Percentiles rank a stretch among this genome's conserved stretches.
These are phyloP conservation scores for Dreissena polymorpha DNA, from an alignment of 1,140 invertebrate genomes.

Conservation along the genomic window DNA sequence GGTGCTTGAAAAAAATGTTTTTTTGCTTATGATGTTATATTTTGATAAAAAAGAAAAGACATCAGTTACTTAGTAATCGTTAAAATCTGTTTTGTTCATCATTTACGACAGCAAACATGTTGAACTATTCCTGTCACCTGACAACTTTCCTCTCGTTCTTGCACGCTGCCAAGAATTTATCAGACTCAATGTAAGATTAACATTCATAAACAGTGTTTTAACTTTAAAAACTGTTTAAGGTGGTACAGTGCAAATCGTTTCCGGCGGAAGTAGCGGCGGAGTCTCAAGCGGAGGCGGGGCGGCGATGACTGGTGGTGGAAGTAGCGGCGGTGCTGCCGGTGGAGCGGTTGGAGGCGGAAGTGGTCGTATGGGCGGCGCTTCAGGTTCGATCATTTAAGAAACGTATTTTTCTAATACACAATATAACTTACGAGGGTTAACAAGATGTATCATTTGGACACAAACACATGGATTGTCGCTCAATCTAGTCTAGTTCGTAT, in stretches of 20 bases:
- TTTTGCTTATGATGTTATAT: too few species aligned
- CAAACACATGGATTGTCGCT: background rate
- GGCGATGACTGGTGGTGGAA: constrained; percentile 10
- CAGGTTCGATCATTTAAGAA: background rate
- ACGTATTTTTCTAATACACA: background rate
- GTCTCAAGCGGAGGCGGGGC: constrained; percentile 1
- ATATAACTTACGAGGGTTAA: background rate
- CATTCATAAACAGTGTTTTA: background rate
- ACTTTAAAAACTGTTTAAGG: background rate
- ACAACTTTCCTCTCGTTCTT: background rate
- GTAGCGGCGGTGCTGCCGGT: constrained; percentile 12
- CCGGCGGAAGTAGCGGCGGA: constrained; percentile 15
- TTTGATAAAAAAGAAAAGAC: background rate
- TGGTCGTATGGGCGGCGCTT: background rate
- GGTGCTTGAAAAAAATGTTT: too few species aligned
- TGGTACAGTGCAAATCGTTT: constrained; percentile 7
- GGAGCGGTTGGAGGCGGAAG: background rate
- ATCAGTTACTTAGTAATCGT: background rate
- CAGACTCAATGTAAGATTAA: background rate
- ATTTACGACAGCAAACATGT: background rate
- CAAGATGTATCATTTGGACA: background rate
- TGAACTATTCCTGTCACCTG: background rate
- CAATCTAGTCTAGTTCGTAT: background rate
- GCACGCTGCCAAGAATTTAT: background rate
- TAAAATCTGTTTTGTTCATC: background rate